These are phyloP conservation scores for Centroberyx gerrardi DNA, from an alignment of 2,797 vertebrate species.

Conservation along the genomic window DNA sequence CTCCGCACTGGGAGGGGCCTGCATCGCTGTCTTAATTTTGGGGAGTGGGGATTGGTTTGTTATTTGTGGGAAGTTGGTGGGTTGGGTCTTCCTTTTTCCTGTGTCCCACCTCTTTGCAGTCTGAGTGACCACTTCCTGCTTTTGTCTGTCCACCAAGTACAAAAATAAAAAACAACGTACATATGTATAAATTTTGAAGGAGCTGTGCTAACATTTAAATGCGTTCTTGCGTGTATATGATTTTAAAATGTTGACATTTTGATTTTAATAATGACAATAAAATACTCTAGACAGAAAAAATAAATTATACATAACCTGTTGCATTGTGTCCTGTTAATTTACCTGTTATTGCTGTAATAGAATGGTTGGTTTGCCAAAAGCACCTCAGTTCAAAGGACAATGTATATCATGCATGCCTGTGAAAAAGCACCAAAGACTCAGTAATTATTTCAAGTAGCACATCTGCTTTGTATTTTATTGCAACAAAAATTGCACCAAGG, in stretches of 20 bases:
- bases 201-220: constrained; percentile 94
- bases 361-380: no score
- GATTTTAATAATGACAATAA: constrained; percentile 88
- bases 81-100: constrained; percentile 64
- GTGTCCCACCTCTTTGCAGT: constrained; percentile 71
- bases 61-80: constrained; percentile 59
- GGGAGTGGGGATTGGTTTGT: constrained; percentile 69
- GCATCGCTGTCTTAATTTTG: constrained; percentile 75
- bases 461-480: constrained; percentile 86
- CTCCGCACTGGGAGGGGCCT: constrained; percentile 49
- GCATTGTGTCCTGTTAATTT: constrained; percentile 12
- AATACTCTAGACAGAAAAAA: constrained; percentile 89
- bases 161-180: constrained; percentile 88
- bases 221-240: constrained; percentile 95
- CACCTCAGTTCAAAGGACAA: not conserved
- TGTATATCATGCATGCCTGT: no score
- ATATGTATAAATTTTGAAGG: constrained; percentile 97
- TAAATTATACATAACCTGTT: constrained; percentile 83
- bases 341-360: not conserved
- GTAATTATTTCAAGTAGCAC: constrained; percentile 83
- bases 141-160: constrained; percentile 85
- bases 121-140: constrained; percentile 87
- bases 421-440: constrained; percentile 31
- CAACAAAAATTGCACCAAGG: constrained; percentile 86
- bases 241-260: constrained; percentile 97